Conservation (phyloP, 2,113 vertebrate species). For the Tautogolabrus adspersus region DNA sequence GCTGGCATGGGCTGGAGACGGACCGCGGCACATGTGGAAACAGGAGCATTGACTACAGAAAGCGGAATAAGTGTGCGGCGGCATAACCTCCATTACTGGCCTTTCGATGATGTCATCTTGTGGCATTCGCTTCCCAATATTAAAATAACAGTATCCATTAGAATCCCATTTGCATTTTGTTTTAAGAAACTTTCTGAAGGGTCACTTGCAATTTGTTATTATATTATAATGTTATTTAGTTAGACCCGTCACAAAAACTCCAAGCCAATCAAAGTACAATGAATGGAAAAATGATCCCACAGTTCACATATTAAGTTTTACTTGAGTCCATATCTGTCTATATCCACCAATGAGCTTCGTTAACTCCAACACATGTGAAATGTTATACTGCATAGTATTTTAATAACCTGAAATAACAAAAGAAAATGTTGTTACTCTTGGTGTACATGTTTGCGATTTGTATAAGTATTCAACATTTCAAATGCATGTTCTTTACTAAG, state of each 20-base stretch:
- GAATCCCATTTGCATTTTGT: conserved; percentile 7
- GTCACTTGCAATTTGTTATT: not conserved
- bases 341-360: not conserved
- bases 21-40: too few relatives aligned
- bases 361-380: not conserved
- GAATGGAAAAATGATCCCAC: too few relatives aligned
- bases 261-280: too few relatives aligned
- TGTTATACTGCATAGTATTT: not conserved
- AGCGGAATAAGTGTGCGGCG: not conserved
- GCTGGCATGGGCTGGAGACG: too few relatives aligned
- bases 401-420: not conserved
- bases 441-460: too few relatives aligned
- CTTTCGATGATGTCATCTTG: not conserved
- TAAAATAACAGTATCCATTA: not conserved
- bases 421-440: not conserved
- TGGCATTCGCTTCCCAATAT: not conserved
- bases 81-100: not conserved
- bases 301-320: too few relatives aligned
- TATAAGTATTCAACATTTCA: not conserved
- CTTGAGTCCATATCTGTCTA: not conserved
- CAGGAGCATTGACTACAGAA: too few relatives aligned
- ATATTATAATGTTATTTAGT: not conserved
- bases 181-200: not conserved
- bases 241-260: not conserved
- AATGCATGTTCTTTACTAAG: not conserved